A percentile compares a stretch with the other conserved stretches of the same genome.
phyloP scores from a whole-genome alignment of 2,888 invertebrate genomes.

The Stenodema calcarata region DNA sequence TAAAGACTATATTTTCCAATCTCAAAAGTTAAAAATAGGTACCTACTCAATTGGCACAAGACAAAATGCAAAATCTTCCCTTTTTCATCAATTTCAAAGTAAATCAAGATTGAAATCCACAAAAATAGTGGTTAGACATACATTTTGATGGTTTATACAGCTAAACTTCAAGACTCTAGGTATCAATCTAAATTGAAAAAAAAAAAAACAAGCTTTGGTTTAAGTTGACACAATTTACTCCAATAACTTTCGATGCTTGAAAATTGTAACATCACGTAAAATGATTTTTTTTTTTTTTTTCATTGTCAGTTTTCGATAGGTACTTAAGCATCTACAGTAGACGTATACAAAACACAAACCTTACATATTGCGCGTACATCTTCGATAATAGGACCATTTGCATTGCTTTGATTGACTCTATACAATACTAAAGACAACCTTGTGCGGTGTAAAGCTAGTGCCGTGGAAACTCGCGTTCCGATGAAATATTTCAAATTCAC shows the following conservation, averaged over 20 bases:
- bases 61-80: background rate
- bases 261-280: too few species aligned
- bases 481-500: too few species aligned
- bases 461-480: background rate
- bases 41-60: background rate
- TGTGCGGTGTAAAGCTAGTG: background rate
- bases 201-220: background rate
- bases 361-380: too few species aligned
- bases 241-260: background rate
- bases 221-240: background rate
- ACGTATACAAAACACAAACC: too few species aligned
- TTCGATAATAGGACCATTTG: too few species aligned
- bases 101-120: background rate
- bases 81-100: background rate
- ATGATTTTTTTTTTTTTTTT: too few species aligned
- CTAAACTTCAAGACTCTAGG: background rate
- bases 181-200: background rate
- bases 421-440: background rate
- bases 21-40: background rate
- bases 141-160: background rate
- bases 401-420: too few species aligned
- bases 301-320: too few species aligned
- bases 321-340: too few species aligned
- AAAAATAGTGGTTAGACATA: background rate
- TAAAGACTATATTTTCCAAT: background rate